Evolutionary conservation across 2,113 vertebrate genomes (phyloP).

Genomic region (Oophaga pumilio): DNA sequence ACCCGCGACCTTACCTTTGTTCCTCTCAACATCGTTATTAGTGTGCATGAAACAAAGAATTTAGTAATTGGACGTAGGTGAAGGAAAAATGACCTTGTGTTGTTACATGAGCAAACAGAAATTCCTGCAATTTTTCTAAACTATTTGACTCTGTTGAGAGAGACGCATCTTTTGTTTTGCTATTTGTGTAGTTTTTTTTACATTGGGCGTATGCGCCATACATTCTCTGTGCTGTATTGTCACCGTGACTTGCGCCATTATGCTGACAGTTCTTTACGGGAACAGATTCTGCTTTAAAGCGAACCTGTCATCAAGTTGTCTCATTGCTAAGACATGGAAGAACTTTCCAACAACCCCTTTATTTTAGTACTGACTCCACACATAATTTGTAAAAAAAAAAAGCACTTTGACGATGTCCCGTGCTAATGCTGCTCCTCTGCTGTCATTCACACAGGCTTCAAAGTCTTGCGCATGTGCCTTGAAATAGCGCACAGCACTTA

Average conservation of each 20-base stretch:
- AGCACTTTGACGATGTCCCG: too few relatives aligned
- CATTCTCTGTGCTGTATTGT: background rate
- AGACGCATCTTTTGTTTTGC: background rate
- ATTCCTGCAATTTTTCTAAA: slow-evolving; percentile 39
- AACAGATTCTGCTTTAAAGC: too few relatives aligned
- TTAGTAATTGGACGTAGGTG: slow-evolving; percentile 67
- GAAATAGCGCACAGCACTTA: too few relatives aligned
- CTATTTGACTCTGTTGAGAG: background rate
- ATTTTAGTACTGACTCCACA: too few relatives aligned
- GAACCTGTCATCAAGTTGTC: too few relatives aligned
- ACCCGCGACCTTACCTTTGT: slow-evolving; percentile 71
- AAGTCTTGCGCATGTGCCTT: too few relatives aligned
- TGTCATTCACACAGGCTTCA: too few relatives aligned
- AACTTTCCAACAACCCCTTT: too few relatives aligned
- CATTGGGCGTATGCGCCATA: background rate
- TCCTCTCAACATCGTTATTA: slow-evolving; percentile 67
- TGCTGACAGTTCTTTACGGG: too few relatives aligned
- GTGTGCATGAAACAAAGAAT: slow-evolving; percentile 64
- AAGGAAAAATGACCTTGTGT: slow-evolving; percentile 70
- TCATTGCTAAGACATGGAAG: too few relatives aligned
- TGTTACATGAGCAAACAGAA: slow-evolving; percentile 55
- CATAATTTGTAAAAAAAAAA: too few relatives aligned
- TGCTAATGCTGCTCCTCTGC: too few relatives aligned
- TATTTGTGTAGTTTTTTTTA: background rate
- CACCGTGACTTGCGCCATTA: background rate